Evolutionary conservation across 2,113 vertebrate genomes (phyloP).

Genomic region (Bubalus kerabau): DNA sequence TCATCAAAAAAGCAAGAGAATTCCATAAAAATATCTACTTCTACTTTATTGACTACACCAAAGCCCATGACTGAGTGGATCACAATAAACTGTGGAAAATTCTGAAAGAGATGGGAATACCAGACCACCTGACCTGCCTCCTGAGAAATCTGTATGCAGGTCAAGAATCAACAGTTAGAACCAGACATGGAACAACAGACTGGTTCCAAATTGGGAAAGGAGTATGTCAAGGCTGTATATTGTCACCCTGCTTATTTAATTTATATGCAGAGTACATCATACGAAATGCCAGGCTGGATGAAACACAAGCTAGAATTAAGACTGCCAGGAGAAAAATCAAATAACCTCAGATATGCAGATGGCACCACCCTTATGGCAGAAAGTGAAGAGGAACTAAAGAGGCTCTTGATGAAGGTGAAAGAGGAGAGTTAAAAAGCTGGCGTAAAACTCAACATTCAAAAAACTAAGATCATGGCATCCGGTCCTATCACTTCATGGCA

Average conservation of each 20-base stretch:
- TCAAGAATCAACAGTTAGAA: not conserved
- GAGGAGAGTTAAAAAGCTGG: not conserved
- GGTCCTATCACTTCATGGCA: not conserved
- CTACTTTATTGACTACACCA: not conserved
- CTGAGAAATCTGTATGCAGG: not conserved
- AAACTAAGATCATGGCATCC: not conserved
- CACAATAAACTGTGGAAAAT: not conserved
- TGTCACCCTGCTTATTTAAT: not conserved
- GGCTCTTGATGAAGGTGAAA: not conserved
- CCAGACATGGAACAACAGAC: not conserved
- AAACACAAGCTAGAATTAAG: not conserved
- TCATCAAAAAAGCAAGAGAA: not conserved
- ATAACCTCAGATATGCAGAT: not conserved
- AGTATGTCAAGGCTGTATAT: not conserved
- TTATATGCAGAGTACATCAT: not conserved
- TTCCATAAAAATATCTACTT: not conserved
- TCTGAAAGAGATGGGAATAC: not conserved
- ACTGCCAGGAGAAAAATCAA: not conserved
- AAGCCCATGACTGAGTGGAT: not conserved
- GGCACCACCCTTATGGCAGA: not conserved
- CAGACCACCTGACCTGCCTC: not conserved
- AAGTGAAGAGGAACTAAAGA: not conserved
- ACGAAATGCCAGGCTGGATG: not conserved
- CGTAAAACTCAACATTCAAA: not conserved
- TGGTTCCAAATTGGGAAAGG: not conserved